Percentiles rank a stretch among this genome's conserved stretches.
These are phyloP conservation scores for Pristionchus arcanus DNA, from an alignment of 2,888 invertebrate species.

Conservation along the genomic window DNA sequence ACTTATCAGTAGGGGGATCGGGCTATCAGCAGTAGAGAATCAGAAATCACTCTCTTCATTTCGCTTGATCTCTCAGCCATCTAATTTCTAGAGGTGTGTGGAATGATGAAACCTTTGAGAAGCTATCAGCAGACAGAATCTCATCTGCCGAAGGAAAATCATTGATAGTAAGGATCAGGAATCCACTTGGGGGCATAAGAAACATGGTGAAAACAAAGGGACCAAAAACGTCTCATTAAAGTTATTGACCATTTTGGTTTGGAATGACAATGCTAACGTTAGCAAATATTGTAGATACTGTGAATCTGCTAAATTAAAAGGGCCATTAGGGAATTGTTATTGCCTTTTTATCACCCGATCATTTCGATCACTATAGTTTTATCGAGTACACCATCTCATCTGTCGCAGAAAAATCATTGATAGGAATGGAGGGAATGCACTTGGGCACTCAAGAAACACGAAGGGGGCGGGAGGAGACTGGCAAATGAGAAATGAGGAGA, in stretches of 20 bases:
- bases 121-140: not conserved
- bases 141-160: slow-evolving; percentile 16
- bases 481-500: not conserved
- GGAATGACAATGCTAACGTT: not conserved
- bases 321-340: no score
- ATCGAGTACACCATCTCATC: no score
- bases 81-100: not conserved
- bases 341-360: no score
- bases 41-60: no score
- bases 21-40: not conserved
- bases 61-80: not conserved
- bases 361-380: no score
- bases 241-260: no score
- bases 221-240: no score
- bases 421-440: not conserved
- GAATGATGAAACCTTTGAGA: no score
- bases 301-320: no score
- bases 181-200: not conserved
- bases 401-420: not conserved
- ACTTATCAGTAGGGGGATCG: not conserved
- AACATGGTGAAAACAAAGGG: no score
- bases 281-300: no score
- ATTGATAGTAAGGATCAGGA: not conserved
- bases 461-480: not conserved
- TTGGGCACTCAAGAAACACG: not conserved